Percentiles rank a stretch among this genome's conserved stretches.
These are phyloP conservation scores for Oryzias woworae DNA, from an alignment of 2,113 vertebrate genomes.

Conservation along the genomic window DNA sequence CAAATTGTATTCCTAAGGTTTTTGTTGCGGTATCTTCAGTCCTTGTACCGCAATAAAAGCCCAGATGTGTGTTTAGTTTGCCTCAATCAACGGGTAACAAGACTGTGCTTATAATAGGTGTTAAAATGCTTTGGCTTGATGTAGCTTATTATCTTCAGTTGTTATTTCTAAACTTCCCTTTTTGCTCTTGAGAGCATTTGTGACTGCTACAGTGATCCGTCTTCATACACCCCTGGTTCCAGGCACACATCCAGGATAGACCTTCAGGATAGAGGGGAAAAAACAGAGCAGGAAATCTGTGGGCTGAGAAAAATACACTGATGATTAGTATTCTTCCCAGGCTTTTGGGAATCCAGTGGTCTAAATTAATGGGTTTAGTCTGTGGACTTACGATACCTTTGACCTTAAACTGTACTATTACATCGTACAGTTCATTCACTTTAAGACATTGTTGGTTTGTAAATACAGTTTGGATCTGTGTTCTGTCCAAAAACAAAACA, in stretches of 20 bases:
- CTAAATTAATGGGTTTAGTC: conserved; percentile 26
- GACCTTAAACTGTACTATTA: conserved; percentile 18
- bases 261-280: conserved; percentile 17
- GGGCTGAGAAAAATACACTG: conserved; percentile 24
- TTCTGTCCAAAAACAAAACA: no score
- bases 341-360: conserved; percentile 6
- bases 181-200: conserved; percentile 18
- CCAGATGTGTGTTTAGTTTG: no score
- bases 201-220: conserved; percentile 27
- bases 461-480: no score
- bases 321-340: conserved; percentile 22
- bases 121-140: not conserved
- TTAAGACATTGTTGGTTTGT: not conserved
- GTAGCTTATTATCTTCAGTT: conserved; percentile 25
- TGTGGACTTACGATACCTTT: conserved; percentile 11
- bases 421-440: not conserved
- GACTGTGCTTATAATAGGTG: no score
- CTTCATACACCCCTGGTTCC: conserved; percentile 19
- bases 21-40: not conserved
- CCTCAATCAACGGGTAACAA: not conserved
- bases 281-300: conserved; percentile 24
- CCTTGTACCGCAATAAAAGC: no score
- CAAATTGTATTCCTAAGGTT: not conserved
- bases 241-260: conserved; percentile 17
- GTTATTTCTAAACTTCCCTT: conserved; percentile 44